Base-by-base conservation (phyloP, 2,113 vertebrate species). In the Progne subis region DNA sequence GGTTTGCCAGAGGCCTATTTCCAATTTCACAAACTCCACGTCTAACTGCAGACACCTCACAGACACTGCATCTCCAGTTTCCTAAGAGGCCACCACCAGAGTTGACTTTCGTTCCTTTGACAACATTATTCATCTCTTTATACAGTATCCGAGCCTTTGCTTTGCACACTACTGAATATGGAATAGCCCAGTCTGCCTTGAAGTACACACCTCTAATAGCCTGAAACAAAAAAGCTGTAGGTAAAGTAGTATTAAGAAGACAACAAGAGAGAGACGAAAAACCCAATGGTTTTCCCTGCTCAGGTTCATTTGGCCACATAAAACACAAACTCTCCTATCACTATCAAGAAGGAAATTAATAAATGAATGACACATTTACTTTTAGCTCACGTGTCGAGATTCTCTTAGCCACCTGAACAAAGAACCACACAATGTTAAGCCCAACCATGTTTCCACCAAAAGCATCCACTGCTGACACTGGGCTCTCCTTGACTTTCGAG, bases 131-230 rank as follows among this genome's bases (percentile, higher is more conserved):
- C 28, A 86, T 25, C 29, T 63, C 75, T 67, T 91, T 59, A 65
- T 41, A 85, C 10, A 53, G 43, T 34, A 70, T 13, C 67, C 43
- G 17, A 92, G 39, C n/a, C 18, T 82, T 71, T 2, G 3, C 79
- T 94, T 85, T 82, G 50, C 91, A 82, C 59, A 47, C 52, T 52
- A 63, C 63, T 92, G 92, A 93, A 85, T 94, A 91, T 52, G 63
- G 18, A 94, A 85, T 2, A 91, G 67, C 64, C 49, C 57, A 56
- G 63, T 43, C 74, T 90, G 70, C 79, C 88, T 90, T 90, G 82
- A 85, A 94, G 86, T 20, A 93, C 43, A 32, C 65, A 90, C 29
- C 26, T 90, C 64, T 75, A 80, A 88, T 71, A 88, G 68, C 64
- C 31, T 90, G 78, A 94, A 88, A 96, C 0, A 0, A 93, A 92